Percentiles rank a stretch among this genome's conserved stretches.
These are phyloP conservation scores for Resseliella maxima DNA, from an alignment of 2,888 invertebrate genomes.

Conservation along the genomic window DNA sequence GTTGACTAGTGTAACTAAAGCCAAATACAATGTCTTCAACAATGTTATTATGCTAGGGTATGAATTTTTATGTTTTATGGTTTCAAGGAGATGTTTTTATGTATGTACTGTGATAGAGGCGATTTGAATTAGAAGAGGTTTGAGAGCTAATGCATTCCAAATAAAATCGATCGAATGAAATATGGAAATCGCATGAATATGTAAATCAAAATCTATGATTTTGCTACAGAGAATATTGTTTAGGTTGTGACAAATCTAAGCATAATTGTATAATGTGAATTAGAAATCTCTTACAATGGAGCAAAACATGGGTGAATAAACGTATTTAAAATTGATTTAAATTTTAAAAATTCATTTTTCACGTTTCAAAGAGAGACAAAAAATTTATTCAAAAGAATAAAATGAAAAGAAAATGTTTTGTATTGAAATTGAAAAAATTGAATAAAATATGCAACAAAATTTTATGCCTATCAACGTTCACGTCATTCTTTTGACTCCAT, in stretches of 20 bases:
- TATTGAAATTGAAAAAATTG: not conserved
- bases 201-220: slow-evolving; percentile 17
- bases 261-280: not conserved
- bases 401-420: no score
- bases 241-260: not conserved
- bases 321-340: not conserved
- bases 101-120: not conserved
- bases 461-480: slow-evolving; percentile 28
- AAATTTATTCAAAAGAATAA: no score
- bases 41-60: not conserved
- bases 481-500: not conserved
- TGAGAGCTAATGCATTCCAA: not conserved
- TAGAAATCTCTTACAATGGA: not conserved
- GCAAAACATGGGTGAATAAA: not conserved
- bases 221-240: not conserved
- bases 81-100: not conserved
- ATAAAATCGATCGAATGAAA: not conserved
- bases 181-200: not conserved
- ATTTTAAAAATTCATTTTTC: no score
- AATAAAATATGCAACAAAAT: not conserved
- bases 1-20: no score
- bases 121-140: not conserved
- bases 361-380: no score
- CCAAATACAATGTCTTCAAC: not conserved
- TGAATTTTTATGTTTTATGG: not conserved